Conservation (phyloP, 2,113 vertebrate genomes). For the Catharus minimus region DNA sequence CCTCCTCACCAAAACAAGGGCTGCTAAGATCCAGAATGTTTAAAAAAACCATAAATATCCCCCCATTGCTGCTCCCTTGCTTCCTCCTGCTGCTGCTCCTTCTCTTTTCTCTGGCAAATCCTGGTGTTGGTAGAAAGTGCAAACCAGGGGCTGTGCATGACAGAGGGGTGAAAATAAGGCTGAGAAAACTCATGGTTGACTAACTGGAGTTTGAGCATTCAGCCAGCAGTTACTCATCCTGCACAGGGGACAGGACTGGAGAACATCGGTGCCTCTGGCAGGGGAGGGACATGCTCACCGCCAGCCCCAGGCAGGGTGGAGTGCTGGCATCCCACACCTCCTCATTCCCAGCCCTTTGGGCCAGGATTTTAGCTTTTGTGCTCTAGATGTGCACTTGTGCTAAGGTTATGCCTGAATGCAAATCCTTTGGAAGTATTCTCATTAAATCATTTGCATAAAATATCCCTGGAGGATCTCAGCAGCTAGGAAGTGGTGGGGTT, state of each 20-base stretch:
- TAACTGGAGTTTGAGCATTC: not conserved
- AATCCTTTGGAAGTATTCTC: not conserved
- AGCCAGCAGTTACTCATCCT: not conserved
- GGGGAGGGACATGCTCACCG: not conserved
- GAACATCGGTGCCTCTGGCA: not conserved
- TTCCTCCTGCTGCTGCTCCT: not conserved
- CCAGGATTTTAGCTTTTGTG: not conserved
- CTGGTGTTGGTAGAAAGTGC: not conserved
- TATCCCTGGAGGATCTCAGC: not conserved
- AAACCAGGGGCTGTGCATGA: not conserved
- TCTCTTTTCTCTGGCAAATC: not conserved
- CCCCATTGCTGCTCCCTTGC: not conserved
- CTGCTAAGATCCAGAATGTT: not conserved
- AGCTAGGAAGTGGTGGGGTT: not conserved
- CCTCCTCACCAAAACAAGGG: not conserved
- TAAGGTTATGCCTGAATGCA: slow-evolving; percentile 19
- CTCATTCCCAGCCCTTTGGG: not conserved
- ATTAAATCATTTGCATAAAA: slow-evolving; percentile 6
- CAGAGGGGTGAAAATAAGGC: not conserved
- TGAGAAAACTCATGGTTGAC: not conserved
- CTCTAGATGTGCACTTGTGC: not conserved
- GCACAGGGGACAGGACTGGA: not conserved
- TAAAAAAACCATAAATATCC: not conserved
- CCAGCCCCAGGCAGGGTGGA: not conserved
- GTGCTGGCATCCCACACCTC: not conserved